Conservation (phyloP, 2,888 invertebrate species). For the Parnassius glacialis region DNA sequence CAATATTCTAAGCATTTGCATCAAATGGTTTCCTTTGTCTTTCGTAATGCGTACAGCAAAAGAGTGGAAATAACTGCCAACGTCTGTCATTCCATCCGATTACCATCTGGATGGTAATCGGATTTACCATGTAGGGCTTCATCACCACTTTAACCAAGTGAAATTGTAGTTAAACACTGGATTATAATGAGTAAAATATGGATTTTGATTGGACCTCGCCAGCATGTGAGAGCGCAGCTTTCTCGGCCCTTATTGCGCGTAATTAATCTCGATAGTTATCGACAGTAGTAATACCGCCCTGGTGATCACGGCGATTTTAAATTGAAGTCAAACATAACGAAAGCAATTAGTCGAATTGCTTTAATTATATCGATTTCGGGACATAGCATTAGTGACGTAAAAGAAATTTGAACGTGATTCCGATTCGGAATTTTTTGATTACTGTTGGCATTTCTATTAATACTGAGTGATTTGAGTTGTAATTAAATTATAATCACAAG, state of each 20-base stretch:
- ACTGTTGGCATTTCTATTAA: conserved; percentile 1
- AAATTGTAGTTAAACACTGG: no score
- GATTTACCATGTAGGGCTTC: no score
- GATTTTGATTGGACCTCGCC: background rate
- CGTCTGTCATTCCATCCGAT: no score
- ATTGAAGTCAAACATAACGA: conserved; percentile 14
- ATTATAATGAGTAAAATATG: no score
- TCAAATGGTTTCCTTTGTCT: no score
- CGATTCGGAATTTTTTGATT: background rate
- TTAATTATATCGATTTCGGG: conserved; percentile 23
- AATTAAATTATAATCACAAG: conserved; percentile 5
- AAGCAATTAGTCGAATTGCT: conserved; percentile 22
- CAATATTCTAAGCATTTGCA: no score
- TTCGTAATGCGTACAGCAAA: no score
- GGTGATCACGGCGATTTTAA: conserved; percentile 14
- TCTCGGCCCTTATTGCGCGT: conserved; percentile 10
- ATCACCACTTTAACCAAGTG: no score
- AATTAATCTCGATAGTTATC: conserved; percentile 21
- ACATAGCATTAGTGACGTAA: conserved; percentile 8
- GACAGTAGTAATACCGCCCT: conserved; percentile 2
- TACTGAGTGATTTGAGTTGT: conserved; percentile 3
- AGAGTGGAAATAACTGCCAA: no score
- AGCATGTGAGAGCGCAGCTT: conserved; percentile 9
- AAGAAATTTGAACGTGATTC: background rate
- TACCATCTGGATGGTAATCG: no score